These are phyloP conservation scores for Murina feae DNA, from an alignment of 2,113 vertebrate species.

Conservation along the genomic window DNA sequence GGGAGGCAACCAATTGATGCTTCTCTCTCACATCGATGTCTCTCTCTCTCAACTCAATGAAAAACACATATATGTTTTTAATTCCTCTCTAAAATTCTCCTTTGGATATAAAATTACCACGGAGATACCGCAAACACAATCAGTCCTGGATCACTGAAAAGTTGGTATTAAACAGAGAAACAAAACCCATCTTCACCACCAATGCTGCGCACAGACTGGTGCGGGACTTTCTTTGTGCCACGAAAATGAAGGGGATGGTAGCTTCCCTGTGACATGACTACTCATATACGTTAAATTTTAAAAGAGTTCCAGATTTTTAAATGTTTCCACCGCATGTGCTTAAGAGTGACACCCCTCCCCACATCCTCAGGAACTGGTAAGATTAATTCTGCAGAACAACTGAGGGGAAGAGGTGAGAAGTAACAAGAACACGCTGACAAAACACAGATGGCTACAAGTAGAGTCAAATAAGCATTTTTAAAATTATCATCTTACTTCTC, in stretches of 20 bases:
- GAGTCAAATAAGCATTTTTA: conserved; percentile 33
- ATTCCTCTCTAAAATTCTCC: conserved; percentile 1
- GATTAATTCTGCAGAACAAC: conserved; percentile 38
- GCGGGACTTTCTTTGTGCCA: background rate
- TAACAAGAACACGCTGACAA: background rate
- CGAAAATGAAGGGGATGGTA: background rate
- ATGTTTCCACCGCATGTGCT: conserved; percentile 4
- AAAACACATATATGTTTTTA: background rate
- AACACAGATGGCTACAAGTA: background rate
- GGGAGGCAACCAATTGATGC: background rate
- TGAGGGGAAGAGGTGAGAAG: conserved; percentile 17
- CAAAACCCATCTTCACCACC: background rate
- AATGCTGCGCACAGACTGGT: background rate
- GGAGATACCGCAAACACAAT: background rate
- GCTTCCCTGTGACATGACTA: background rate
- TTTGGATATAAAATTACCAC: background rate
- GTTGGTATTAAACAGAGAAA: background rate
- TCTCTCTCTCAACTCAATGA: background rate
- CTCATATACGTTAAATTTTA: background rate
- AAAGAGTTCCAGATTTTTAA: background rate
- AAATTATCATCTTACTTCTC: conserved; percentile 16
- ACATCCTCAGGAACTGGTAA: background rate
- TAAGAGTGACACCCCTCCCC: background rate
- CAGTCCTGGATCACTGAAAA: background rate
- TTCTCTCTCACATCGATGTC: background rate